Evolutionary conservation across 2,888 invertebrate species (phyloP).

Genomic region (Mylabris sibirica): DNA sequence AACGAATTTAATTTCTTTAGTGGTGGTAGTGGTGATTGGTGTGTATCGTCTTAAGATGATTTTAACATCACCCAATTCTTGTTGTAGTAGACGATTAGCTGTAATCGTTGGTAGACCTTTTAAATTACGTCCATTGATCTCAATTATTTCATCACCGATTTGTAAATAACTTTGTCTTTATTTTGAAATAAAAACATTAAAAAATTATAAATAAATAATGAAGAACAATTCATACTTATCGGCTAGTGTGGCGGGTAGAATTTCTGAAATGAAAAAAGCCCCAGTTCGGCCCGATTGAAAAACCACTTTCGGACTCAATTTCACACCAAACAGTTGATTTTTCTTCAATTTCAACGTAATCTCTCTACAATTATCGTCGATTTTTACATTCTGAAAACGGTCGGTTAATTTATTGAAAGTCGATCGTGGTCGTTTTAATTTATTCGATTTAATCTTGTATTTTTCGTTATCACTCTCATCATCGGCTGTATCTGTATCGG

Average conservation of each 20-base stretch:
- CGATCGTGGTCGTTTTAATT: constrained; percentile 22
- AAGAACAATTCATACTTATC: constrained; percentile 58
- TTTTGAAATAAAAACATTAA: constrained; percentile 58
- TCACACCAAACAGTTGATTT: constrained; percentile 47
- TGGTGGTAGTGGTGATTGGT: background rate
- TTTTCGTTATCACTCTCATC: constrained; percentile 43
- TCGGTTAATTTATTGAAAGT: constrained; percentile 4
- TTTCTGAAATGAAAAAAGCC: constrained; percentile 62
- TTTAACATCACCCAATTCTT: constrained; percentile 60
- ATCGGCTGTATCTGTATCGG: constrained; percentile 51
- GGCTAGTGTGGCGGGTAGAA: constrained; percentile 63
- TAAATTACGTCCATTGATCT: constrained; percentile 84
- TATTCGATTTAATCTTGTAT: constrained; percentile 27
- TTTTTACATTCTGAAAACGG: constrained; percentile 8
- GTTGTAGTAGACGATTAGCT: constrained; percentile 62
- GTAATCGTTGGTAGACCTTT: constrained; percentile 74
- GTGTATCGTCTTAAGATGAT: constrained; percentile 51
- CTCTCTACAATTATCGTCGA: constrained; percentile 54
- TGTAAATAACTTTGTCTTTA: constrained; percentile 69
- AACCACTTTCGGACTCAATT: constrained; percentile 43
- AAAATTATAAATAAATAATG: background rate
- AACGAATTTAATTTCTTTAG: constrained; percentile 17
- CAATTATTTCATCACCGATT: constrained; percentile 88
- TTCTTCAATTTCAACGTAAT: constrained; percentile 47
- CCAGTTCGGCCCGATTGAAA: constrained; percentile 40